Evolutionary conservation across 35 echinoderm and acorn worm species (phyloP).

Genomic region (Hemicentrotus pulcherrimus): DNA sequence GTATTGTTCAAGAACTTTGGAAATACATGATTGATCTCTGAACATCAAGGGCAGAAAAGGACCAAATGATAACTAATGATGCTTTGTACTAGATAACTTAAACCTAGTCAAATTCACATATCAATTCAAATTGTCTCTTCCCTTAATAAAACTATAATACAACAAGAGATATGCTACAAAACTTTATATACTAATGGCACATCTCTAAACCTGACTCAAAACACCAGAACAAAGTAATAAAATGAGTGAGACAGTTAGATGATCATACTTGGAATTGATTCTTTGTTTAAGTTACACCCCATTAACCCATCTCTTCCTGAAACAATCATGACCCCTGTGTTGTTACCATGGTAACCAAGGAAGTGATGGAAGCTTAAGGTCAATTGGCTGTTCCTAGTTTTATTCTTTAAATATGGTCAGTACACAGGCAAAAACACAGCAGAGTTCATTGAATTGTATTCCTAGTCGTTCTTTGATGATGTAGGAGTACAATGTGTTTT

Average conservation of each 20-base stretch:
- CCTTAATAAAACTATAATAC: too few species aligned
- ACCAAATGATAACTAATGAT: not conserved
- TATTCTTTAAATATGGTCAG: not conserved
- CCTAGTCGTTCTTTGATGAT: not conserved
- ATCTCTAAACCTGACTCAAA: too few species aligned
- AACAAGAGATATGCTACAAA: too few species aligned
- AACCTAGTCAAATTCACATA: too few species aligned
- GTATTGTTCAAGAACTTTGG: conserved; percentile 6
- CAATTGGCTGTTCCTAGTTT: conserved; percentile 11
- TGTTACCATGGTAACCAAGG: not conserved
- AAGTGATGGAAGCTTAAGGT: conserved; percentile 1
- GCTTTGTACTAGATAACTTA: not conserved
- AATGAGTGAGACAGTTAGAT: not conserved
- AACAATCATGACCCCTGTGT: not conserved
- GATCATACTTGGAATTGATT: not conserved
- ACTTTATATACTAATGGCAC: too few species aligned
- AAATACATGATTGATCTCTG: not conserved
- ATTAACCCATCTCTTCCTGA: conserved; percentile 3
- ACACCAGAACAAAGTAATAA: too few species aligned
- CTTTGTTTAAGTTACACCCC: not conserved
- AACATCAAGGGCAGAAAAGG: not conserved
- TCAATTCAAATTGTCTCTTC: too few species aligned
- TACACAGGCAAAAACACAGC: not conserved
- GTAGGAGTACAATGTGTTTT: not conserved
- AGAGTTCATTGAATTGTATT: not conserved